Evolutionary conservation across 2,113 vertebrate species (phyloP), one percentile per base, ranked within the genome.

Genomic region (Ceuthmochares aereus): DNA sequence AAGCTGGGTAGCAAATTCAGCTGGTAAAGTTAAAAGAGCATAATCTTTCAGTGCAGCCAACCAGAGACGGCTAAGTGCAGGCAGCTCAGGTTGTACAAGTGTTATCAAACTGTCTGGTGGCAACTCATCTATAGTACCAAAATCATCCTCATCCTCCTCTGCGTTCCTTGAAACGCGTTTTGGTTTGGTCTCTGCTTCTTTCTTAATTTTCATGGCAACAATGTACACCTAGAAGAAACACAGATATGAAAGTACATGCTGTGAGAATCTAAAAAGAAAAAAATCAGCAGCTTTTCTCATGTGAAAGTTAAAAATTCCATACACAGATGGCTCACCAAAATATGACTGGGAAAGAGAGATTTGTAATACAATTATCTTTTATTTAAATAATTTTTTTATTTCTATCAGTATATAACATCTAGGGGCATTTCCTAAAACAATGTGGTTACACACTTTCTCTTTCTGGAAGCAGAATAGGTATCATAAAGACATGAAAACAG

Each of bases 1-100:
- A 80, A 99, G 99, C 97, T 99, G 99, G 91, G 99, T 99, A 91
- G 99, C 98, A 97, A 99, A 99, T 96, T 99, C 99, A 14, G 99
- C 98, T 52, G 99, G 99, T 94, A 99, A 97, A 52, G 99, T 99
- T 94, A 99, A 97, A 93, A 99, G 98, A 5, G 99, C 99, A 4
- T 99, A 99, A 97, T 99, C 99, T 85, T 98, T 98, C 90, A 99
- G 97, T 1, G 99, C 99, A 58, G 99, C 99, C 94, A 99, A 96
- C 99, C 99, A 99, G 74, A 99, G 99, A 23, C 98, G 98, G 94
- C 99, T 99, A 67, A 99, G 98, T 1, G 98, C 98, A 6, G 99
- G 99, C 86, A 99, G 97, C 89, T 99, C 99, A 4, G 99, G 99
- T 81, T 99, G 99, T 29, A 99, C 99, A 51, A 99, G 97, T 5